Evolutionary conservation across 2,797 vertebrate genomes (phyloP).

Genomic region (Anabas testudineus): DNA sequence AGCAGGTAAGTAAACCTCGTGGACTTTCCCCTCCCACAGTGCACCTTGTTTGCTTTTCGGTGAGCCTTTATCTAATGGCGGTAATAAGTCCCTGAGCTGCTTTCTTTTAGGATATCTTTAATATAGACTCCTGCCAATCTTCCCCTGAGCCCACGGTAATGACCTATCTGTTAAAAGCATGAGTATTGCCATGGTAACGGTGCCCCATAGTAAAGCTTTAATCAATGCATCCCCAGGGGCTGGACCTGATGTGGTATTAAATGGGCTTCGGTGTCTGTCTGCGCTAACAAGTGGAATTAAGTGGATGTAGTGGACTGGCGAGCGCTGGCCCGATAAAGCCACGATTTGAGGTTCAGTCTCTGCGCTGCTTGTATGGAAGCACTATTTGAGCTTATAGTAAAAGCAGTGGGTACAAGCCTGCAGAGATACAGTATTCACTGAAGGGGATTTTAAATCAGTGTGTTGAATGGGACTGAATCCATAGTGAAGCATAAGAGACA

Average conservation of each 20-base stretch:
- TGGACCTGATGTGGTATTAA: slow-evolving; percentile 54
- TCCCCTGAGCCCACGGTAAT: slow-evolving; percentile 66
- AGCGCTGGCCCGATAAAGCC: slow-evolving; percentile 44
- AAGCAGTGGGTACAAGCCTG: slow-evolving; percentile 16
- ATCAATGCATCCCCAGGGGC: slow-evolving; percentile 68
- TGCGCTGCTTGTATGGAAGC: slow-evolving; percentile 34
- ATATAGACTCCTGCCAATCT: slow-evolving; percentile 58
- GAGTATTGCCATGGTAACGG: slow-evolving; percentile 68
- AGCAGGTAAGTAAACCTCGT: slow-evolving; percentile 88
- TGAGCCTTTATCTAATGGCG: slow-evolving; percentile 31
- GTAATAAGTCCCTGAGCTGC: slow-evolving; percentile 61
- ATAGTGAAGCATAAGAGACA: slow-evolving; percentile 4
- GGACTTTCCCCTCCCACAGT: not conserved
- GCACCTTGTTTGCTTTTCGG: slow-evolving; percentile 30
- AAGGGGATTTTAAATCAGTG: slow-evolving; percentile 6
- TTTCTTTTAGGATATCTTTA: slow-evolving; percentile 62
- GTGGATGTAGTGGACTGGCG: slow-evolving; percentile 53
- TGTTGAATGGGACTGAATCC: not conserved
- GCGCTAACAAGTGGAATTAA: slow-evolving; percentile 70
- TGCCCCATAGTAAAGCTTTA: slow-evolving; percentile 67
- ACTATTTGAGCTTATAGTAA: slow-evolving; percentile 40
- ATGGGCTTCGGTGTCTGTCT: slow-evolving; percentile 50
- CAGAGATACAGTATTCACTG: slow-evolving; percentile 5
- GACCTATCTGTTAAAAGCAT: slow-evolving; percentile 62
- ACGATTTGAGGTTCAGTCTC: slow-evolving; percentile 48